Base-by-base conservation (phyloP, 2,888 invertebrate genomes). In the Platerodrilus igneus region DNA sequence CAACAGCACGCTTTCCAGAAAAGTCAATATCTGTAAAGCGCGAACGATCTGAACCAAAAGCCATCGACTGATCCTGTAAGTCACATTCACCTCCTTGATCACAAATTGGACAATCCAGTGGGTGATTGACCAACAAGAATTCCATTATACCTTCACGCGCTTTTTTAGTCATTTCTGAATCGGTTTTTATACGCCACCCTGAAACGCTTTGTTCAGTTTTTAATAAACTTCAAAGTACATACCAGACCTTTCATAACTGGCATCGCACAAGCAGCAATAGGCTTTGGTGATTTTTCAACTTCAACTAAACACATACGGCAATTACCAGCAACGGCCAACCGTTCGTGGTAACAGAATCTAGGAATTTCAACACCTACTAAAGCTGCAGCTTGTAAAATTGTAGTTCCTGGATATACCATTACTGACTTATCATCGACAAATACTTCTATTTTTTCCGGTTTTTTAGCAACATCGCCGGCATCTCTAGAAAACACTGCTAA, bases 281-380 rank as follows among this genome's bases (percentile, higher is more conserved):
- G 97, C 76, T 99, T 95, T 2, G 94, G 86, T 23, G 95, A 92
- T 66, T 92, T 96, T 66, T 99, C 99, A 7, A 99, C 95, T 71
- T 99, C 99, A 0, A 99, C 99, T 16, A 99, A 76, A 70, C 99
- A 99, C 99, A 99, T 99, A 48, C 99, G 81, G 64, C 97, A 99
- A 72, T 99, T 99, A 27, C 99, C 99, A 50, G 99, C 99, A 17
- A 99, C 90, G 3, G 97, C 94, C 38, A 99, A 77, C 32, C 99
- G 79, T 65, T 99, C 99, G 73, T 99, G 99, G 68, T 99, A 99
- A 69, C 99, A 99, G 69, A 99, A 99, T 43, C 99, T 76, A 2
- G 99, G 99, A 52, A 99, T 99, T 73, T 99, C 97, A 26, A 99
- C 86, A 8, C 99, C 99, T 50, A 86, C 81, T 70, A 86, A 75